Evolutionary conservation across 2,113 vertebrate genomes (phyloP).

Genomic region (Lamprotornis superbus): DNA sequence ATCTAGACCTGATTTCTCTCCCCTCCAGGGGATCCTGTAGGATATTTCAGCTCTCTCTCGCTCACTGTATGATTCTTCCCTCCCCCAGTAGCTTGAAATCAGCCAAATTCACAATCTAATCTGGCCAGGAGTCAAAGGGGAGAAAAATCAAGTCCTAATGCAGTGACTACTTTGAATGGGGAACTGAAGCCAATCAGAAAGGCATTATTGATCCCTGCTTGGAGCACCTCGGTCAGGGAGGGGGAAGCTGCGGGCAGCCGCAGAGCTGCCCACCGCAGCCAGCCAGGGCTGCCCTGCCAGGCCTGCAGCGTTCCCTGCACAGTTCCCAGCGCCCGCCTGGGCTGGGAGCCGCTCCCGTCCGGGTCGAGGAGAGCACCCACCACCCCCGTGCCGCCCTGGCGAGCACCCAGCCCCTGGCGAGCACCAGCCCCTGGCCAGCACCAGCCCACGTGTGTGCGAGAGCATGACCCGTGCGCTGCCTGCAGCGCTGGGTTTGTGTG

Average conservation of each 20-base stretch:
- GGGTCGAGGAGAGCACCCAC: rapidly evolving
- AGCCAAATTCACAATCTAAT: constrained; percentile 66
- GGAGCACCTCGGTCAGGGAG: neutral
- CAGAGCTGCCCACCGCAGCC: constrained; percentile 15
- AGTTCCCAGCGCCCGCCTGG: rapidly evolving
- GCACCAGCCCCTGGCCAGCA: rapidly evolving
- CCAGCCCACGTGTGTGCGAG: neutral
- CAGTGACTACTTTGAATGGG: constrained; percentile 23
- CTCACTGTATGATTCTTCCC: constrained; percentile 16
- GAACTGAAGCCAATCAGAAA: constrained; percentile 57
- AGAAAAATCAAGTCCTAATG: constrained; percentile 56
- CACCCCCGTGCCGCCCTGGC: neutral
- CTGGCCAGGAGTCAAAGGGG: constrained; percentile 52
- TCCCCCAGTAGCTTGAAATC: constrained; percentile 52
- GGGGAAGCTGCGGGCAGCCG: neutral
- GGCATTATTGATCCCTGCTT: constrained; percentile 9
- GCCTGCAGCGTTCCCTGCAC: neutral
- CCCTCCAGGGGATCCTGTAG: constrained; percentile 59
- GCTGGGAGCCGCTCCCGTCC: neutral
- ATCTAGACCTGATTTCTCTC: constrained; percentile 59
- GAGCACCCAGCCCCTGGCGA: neutral
- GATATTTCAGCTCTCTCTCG: constrained; percentile 43
- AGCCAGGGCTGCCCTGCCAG: neutral
- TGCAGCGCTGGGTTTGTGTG: neutral
- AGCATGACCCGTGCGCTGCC: neutral